Evolutionary conservation across 2,888 invertebrate genomes (phyloP).

Genomic region (Bugula neritina): DNA sequence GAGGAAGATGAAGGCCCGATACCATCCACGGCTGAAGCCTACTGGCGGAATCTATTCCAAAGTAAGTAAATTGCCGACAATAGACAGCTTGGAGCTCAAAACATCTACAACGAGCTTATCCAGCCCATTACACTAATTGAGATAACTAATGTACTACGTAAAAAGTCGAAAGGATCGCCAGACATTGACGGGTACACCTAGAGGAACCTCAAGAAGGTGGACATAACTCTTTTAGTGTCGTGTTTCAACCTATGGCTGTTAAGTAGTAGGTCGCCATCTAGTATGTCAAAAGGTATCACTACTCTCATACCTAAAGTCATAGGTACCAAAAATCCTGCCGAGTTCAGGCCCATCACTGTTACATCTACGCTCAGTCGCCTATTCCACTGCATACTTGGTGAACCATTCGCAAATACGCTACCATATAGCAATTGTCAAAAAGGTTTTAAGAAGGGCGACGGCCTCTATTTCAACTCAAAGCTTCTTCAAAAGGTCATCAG

Average conservation of each 20-base stretch:
- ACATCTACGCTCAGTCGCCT: background rate
- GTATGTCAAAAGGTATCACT: background rate
- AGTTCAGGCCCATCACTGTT: constrained; percentile 15
- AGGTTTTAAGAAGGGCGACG: constrained; percentile 18
- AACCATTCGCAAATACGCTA: background rate
- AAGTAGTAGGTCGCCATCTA: background rate
- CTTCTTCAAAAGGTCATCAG: background rate
- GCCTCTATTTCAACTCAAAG: constrained; percentile 8
- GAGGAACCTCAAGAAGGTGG: background rate
- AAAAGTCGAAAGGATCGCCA: background rate
- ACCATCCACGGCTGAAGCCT: background rate
- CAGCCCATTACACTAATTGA: background rate
- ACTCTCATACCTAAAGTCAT: background rate
- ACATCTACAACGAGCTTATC: no score
- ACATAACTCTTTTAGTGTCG: background rate
- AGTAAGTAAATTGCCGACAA: background rate
- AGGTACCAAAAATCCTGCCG: background rate
- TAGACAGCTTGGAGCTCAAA: no score
- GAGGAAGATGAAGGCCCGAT: background rate
- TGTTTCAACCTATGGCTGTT: constrained; percentile 4
- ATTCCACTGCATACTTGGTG: constrained; percentile 7
- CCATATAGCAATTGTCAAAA: background rate
- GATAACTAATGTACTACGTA: background rate
- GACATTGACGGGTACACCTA: background rate
- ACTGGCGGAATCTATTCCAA: background rate